Conservation (phyloP, 1,140 invertebrate species). For the Himalopsyche phryganea region DNA sequence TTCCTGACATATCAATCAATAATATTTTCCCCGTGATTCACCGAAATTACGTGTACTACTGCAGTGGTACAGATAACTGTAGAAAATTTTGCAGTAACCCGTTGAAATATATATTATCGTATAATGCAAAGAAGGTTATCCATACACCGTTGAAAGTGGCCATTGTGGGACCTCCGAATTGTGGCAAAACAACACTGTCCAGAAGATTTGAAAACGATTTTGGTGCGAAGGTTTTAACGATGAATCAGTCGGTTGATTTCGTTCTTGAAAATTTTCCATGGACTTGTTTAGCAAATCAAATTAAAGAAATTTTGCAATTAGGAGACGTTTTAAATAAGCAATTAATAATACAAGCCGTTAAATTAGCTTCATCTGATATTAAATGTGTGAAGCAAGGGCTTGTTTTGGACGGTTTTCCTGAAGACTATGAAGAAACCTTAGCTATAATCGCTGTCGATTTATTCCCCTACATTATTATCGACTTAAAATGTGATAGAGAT, state of each 20-base stretch:
- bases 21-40: conserved; percentile 53
- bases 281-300: conserved; percentile 45
- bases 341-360: conserved; percentile 48
- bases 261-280: conserved; percentile 47
- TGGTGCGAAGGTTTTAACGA: conserved; percentile 50
- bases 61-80: conserved; percentile 47
- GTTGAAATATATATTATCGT: conserved; percentile 49
- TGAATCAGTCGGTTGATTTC: conserved; percentile 49
- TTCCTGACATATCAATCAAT: conserved; percentile 41
- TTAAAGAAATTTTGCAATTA: conserved; percentile 39
- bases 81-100: conserved; percentile 52
- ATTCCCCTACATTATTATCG: conserved; percentile 53
- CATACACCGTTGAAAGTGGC: conserved; percentile 81
- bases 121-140: conserved; percentile 41
- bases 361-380: conserved; percentile 48
- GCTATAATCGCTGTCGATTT: conserved; percentile 48
- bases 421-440: conserved; percentile 44
- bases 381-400: conserved; percentile 49
- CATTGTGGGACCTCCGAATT: conserved; percentile 90
- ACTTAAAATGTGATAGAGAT: conserved; percentile 43
- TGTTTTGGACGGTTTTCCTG: conserved; percentile 58
- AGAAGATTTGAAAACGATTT: conserved; percentile 49
- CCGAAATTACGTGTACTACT: conserved; percentile 56
- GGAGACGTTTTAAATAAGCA: conserved; percentile 44
- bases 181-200: conserved; percentile 91